Conservation (phyloP, 2,113 vertebrate genomes). For the Aleadryas rufinucha region DNA sequence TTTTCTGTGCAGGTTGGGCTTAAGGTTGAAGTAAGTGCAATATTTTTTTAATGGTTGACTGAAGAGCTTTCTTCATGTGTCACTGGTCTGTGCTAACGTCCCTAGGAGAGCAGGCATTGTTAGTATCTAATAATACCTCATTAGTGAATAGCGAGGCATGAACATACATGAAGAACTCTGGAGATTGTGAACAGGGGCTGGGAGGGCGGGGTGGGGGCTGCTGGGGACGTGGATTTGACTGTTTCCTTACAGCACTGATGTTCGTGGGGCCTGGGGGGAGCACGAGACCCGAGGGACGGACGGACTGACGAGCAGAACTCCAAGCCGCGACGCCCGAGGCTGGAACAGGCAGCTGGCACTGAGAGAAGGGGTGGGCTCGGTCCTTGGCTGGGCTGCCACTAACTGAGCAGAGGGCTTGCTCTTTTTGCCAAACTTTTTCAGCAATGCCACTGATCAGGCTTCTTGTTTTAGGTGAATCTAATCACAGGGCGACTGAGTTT, state of each 20-base stretch:
- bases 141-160: conserved; percentile 44
- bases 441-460: not conserved
- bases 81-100: conserved; percentile 32
- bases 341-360: not conserved
- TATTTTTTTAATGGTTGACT: conserved; percentile 64
- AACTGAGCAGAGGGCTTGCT: not conserved
- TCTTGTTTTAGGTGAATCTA: not conserved
- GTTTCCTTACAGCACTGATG: not conserved
- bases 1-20: conserved; percentile 59
- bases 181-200: not conserved
- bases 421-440: not conserved
- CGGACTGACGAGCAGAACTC: conserved; percentile 1
- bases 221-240: not conserved
- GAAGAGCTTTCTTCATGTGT: conserved; percentile 55
- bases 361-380: not conserved
- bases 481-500: not conserved
- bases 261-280: not conserved
- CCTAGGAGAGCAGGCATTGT: conserved; percentile 53
- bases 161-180: conserved; percentile 29
- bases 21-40: conserved; percentile 68
- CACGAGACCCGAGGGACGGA: not conserved
- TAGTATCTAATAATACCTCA: conserved; percentile 67
- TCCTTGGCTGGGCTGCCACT: conserved; percentile 3
- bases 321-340: not conserved
- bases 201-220: not conserved